Percentiles rank a stretch among this genome's conserved stretches.
phyloP scores from a whole-genome alignment of 2,113 vertebrate species.

The Charadrius vociferus region DNA sequence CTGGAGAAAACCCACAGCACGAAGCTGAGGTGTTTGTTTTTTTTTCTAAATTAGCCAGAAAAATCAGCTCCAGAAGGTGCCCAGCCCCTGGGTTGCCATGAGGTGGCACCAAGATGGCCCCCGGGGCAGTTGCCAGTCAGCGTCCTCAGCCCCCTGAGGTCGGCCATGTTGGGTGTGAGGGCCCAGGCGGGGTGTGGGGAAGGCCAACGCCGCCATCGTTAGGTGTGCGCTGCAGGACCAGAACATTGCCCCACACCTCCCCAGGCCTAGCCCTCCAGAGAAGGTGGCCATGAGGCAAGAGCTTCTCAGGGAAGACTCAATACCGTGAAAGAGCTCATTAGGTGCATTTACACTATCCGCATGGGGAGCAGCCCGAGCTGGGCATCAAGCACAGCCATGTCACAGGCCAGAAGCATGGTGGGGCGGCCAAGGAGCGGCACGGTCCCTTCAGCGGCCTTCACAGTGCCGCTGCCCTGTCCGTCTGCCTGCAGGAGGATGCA shows the following conservation, averaged over 20 bases:
- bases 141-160: rapidly evolving
- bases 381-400: not conserved
- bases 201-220: rapidly evolving
- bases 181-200: not conserved
- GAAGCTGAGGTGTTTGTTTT: not conserved
- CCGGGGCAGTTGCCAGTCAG: not conserved
- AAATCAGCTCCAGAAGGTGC: not conserved
- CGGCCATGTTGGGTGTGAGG: rapidly evolving
- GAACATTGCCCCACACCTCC: not conserved
- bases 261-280: not conserved
- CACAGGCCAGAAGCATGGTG: rapidly evolving
- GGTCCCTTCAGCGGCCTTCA: rapidly evolving
- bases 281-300: rapidly evolving
- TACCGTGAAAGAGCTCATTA: rapidly evolving
- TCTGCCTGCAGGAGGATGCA: not conserved
- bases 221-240: rapidly evolving
- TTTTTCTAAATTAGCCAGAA: not conserved
- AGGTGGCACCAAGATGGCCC: not conserved
- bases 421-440: not conserved
- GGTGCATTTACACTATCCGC: not conserved
- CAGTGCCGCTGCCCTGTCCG: rapidly evolving
- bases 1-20: not conserved
- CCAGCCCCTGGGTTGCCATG: not conserved
- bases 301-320: not conserved
- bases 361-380: rapidly evolving